These are phyloP conservation scores for Exephanes ischioxanthus DNA, from an alignment of 2,888 invertebrate species.

Conservation along the genomic window DNA sequence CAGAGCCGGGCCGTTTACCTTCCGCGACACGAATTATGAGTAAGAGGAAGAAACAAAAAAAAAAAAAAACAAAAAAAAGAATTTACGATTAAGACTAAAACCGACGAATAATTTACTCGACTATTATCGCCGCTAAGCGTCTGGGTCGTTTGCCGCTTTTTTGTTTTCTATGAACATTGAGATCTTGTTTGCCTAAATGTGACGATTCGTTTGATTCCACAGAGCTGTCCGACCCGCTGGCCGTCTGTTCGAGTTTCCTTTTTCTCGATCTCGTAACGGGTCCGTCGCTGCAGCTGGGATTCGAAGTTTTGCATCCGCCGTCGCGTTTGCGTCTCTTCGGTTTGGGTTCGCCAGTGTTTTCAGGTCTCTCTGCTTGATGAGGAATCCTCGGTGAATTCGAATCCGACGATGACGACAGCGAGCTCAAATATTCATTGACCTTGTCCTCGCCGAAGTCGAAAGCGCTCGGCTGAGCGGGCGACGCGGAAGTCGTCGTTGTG, in stretches of 20 bases:
- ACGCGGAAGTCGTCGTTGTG: conserved; percentile 73
- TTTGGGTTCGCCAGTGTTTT: conserved; percentile 58
- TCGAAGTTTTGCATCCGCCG: background rate
- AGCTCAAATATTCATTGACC: conserved; percentile 86
- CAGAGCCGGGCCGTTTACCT: conserved; percentile 5
- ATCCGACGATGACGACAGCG: conserved; percentile 85
- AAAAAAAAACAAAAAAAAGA: conserved; percentile 60
- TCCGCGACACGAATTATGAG: conserved; percentile 61
- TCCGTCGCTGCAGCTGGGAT: conserved; percentile 68
- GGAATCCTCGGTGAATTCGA: conserved; percentile 77
- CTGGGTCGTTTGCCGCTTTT: conserved; percentile 79
- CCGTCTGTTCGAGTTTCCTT: conserved; percentile 77
- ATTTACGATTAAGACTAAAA: conserved; percentile 5
- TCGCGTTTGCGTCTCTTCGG: conserved; percentile 74
- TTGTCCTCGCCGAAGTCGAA: conserved; percentile 86
- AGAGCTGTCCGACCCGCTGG: conserved; percentile 68
- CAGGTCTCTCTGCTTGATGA: conserved; percentile 5
- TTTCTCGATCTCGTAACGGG: conserved; percentile 82
- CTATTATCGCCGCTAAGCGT: conserved; percentile 74
- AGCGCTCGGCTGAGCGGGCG: conserved; percentile 81
- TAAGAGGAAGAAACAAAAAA: conserved; percentile 69
- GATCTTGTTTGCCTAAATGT: conserved; percentile 70
- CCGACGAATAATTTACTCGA: conserved; percentile 73
- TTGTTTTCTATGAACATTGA: conserved; percentile 77
- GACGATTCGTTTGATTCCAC: conserved; percentile 70